Conservation (phyloP, 2,888 invertebrate species). For the Agonopterix alstromeriana region DNA sequence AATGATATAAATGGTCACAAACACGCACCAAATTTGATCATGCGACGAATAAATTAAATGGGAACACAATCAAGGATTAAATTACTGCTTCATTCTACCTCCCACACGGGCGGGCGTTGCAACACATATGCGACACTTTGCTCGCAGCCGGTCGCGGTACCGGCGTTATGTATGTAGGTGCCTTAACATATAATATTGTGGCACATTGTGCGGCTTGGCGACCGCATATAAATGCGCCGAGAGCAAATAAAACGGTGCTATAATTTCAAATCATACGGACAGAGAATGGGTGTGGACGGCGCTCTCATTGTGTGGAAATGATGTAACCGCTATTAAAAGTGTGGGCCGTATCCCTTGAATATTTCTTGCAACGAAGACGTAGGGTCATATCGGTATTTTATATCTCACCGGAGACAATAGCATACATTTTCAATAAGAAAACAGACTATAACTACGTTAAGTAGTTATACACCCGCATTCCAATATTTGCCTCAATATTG, state of each 20-base stretch:
- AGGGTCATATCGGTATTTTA: conserved; percentile 76
- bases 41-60: conserved; percentile 71
- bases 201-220: conserved; percentile 66
- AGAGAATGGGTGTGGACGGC: conserved; percentile 77
- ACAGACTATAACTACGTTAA: conserved; percentile 56
- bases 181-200: conserved; percentile 66
- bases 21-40: conserved; percentile 71
- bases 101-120: conserved; percentile 59
- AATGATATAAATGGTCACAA: conserved; percentile 63
- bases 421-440: conserved; percentile 68
- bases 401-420: conserved; percentile 73
- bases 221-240: conserved; percentile 73
- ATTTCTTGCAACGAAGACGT: conserved; percentile 76
- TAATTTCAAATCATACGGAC: conserved; percentile 78
- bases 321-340: conserved; percentile 77
- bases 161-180: conserved; percentile 46
- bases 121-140: conserved; percentile 63
- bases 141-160: conserved; percentile 25
- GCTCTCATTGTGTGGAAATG: conserved; percentile 77
- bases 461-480: conserved; percentile 52
- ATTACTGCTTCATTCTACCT: conserved; percentile 69
- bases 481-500: conserved; percentile 39
- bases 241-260: conserved; percentile 77
- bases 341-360: conserved; percentile 76
- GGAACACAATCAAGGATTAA: conserved; percentile 73